These are phyloP conservation scores for Achatina immaculata DNA, from an alignment of 1,140 invertebrate genomes.

Conservation along the genomic window DNA sequence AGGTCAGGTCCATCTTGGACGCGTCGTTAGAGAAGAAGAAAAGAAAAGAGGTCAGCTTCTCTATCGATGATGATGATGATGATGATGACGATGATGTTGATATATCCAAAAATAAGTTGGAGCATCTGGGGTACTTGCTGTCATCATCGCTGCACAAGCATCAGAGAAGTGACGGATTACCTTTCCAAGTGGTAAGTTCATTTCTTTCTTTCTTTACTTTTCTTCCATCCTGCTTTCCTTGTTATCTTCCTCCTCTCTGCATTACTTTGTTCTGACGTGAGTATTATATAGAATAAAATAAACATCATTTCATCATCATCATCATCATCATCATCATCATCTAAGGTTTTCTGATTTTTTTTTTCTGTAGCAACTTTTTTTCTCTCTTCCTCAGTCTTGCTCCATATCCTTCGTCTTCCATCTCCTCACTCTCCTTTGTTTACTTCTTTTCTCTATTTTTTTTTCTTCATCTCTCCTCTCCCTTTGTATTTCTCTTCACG, in stretches of 20 bases:
- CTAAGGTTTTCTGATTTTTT: too few relatives aligned
- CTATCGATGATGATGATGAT: slow-evolving; percentile 6
- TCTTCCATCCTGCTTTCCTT: too few relatives aligned
- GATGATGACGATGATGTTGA: background rate
- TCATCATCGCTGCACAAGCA: background rate
- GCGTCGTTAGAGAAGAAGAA: slow-evolving; percentile 31
- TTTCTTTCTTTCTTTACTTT: background rate
- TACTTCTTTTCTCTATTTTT: too few relatives aligned
- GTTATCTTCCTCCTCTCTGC: too few relatives aligned
- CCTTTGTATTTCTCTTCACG: background rate
- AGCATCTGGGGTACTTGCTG: too few relatives aligned
- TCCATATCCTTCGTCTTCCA: background rate
- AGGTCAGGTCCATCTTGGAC: slow-evolving; percentile 18
- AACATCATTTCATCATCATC: too few relatives aligned
- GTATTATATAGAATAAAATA: too few relatives aligned
- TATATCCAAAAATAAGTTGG: background rate
- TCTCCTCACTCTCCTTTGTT: background rate
- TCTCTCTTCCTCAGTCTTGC: background rate
- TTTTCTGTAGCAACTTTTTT: too few relatives aligned
- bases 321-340: too few relatives aligned
- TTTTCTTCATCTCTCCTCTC: background rate
- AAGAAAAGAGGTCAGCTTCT: slow-evolving; percentile 39
- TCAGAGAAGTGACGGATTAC: background rate
- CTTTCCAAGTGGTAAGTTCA: slow-evolving; percentile 9
- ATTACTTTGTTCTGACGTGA: too few relatives aligned